Percentiles rank a stretch among this genome's conserved stretches.
These are phyloP conservation scores for Diacarnus erythraeanus DNA, from an alignment of 37 sponge, comb jelly and placozoan species.

Conservation along the genomic window DNA sequence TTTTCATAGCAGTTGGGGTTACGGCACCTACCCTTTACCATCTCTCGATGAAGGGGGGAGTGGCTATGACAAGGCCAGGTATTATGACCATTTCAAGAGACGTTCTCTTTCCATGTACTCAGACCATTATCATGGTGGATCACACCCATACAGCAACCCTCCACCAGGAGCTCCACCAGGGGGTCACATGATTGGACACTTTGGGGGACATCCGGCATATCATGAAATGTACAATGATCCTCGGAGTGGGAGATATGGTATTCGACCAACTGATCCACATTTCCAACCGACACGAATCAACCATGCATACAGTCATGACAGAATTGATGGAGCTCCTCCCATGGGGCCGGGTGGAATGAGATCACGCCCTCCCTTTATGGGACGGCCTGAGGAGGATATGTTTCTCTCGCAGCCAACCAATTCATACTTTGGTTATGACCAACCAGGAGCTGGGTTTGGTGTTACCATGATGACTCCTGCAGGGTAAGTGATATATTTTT, in stretches of 20 bases:
- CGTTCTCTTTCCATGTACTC: not conserved
- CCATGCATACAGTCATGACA: not conserved
- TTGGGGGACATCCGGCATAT: not conserved
- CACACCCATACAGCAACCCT: not conserved
- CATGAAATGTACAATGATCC: not conserved
- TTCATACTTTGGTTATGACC: not conserved
- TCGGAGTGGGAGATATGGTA: not conserved
- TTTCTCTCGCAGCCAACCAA: conserved; percentile 53
- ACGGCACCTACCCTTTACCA: not conserved
- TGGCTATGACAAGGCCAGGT: not conserved
- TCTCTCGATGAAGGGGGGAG: not conserved
- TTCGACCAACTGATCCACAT: not conserved
- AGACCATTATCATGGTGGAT: not conserved
- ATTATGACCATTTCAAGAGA: not conserved
- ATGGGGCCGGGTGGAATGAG: not conserved
- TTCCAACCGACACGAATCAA: not conserved
- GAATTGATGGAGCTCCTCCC: not conserved
- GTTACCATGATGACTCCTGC: not conserved
- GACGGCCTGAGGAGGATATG: conserved; percentile 16
- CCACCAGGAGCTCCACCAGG: not conserved
- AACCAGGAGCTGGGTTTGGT: not conserved
- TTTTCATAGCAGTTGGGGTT: not conserved
- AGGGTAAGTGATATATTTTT: not conserved
- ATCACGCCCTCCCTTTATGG: not conserved
- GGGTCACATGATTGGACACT: not conserved